Evolutionary conservation across 2,797 vertebrate species (phyloP).

Genomic region (Acrossocheilus fasciatus): DNA sequence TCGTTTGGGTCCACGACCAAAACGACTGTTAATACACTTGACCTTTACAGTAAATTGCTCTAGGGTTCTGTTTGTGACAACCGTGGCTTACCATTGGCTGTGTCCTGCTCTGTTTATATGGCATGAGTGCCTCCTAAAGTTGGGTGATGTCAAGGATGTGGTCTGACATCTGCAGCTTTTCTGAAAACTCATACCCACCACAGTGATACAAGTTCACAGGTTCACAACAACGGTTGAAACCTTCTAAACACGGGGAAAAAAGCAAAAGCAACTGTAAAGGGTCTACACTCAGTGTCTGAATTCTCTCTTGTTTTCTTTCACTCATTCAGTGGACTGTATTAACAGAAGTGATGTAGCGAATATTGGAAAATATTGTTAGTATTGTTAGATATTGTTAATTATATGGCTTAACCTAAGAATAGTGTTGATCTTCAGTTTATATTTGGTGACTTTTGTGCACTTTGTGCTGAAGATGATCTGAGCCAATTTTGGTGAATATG

Average conservation of each 20-base stretch:
- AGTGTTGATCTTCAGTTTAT: background rate
- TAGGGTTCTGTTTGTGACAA: constrained; percentile 37
- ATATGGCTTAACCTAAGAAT: no score
- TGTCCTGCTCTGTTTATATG: constrained; percentile 45
- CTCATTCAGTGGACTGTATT: background rate
- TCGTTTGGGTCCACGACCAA: constrained; percentile 30
- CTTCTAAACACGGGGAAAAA: background rate
- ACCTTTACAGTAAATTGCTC: constrained; percentile 49
- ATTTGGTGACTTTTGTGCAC: background rate
- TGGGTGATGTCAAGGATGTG: constrained; percentile 34
- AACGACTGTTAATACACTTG: constrained; percentile 45
- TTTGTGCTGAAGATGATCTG: background rate
- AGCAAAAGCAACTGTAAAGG: background rate
- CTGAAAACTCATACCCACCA: background rate
- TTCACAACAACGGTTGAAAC: background rate
- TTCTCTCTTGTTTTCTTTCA: background rate
- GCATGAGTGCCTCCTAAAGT: constrained; percentile 30
- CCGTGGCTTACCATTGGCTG: constrained; percentile 27
- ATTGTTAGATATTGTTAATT: no score
- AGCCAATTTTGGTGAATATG: background rate
- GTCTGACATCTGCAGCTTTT: constrained; percentile 33
- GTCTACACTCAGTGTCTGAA: no score
- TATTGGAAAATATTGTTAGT: no score
- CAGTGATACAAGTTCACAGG: background rate
- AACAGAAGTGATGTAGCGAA: background rate